Evolutionary conservation across 2,888 invertebrate genomes (phyloP), one percentile per base, ranked within the genome.

Genomic region (Lasioglossum vierecki): DNA sequence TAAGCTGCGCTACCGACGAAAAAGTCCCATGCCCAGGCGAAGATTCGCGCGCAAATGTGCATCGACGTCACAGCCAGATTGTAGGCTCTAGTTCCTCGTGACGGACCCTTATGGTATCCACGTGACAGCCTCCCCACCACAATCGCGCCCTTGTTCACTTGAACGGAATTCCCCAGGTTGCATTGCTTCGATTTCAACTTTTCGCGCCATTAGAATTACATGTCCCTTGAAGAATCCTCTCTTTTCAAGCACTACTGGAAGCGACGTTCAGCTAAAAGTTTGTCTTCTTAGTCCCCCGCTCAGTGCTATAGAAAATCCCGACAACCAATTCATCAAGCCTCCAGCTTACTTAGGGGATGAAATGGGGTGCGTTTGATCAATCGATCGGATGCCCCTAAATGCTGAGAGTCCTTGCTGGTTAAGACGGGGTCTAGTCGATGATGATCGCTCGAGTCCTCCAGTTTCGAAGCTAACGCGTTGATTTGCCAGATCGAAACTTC

Each of bases 21-120:
- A 41, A 93, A 91, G 78, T 93, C 92, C 93, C 93, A 94, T 94
- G 90, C 92, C 93, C 93, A 93, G 82, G 93, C 91, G 87, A 93
- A 92, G 84, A 94, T 92, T 83, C 93, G 90, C 83, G 92, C 91
- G 90, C 93, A 93, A 92, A 93, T 91, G 91, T 93, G 92, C 93
- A 93, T 93, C 91, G 92, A 92, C 91, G 92, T 92, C 91, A 93
- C 90, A 79, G 86, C 79, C 86, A 83, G 76, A 35, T 63, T 83
- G 78, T 66, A 74, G n/a, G 84, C 35, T 41, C 71, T 41, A 60
- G 60, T 53, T 5, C 22, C 53, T 53, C 53, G 39, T 57, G 13
- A 44, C 44, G 11, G 44, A 44, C 44, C 9, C 44, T 41, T 74
- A 60, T 44, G 71, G 6, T 66, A 53, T 63, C 41, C 39, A 15